Evolutionary conservation across 1,140 invertebrate species (phyloP), one percentile per base, ranked within the genome.

Genomic region (Phymastichus coffea): DNA sequence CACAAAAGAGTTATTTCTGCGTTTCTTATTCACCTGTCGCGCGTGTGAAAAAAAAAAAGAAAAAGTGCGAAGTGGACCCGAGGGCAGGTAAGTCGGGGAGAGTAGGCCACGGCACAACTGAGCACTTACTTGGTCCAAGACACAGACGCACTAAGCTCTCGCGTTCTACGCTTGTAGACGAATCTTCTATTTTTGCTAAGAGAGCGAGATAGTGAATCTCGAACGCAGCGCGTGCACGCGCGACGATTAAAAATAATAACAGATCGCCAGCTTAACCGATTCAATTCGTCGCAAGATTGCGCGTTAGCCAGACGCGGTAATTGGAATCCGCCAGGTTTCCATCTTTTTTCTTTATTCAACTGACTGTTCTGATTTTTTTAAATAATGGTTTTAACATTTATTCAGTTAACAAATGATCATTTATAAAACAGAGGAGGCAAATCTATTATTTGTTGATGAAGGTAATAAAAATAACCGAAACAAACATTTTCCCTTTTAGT

Each of bases 141-240:
- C 22, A 12, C 26, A 40, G 33, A 28, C 20, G n/a, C n/a, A n/a
- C n/a, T n/a, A n/a, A n/a, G n/a, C n/a, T n/a, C n/a, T n/a, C n/a
- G n/a, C n/a, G n/a, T n/a, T n/a, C n/a, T n/a, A n/a, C n/a, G n/a
- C n/a, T n/a, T n/a, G 28, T 7, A 12, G 28, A 23, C 38, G 57
- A 44, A n/a, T 60, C 44, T 48, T 61, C 58, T 61, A 61, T 61
- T 61, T 61, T 55, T 61, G 53, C 44, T 7, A 33, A 33, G 35
- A 44, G 40, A 33, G 12, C 15, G 17, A 41, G 22, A 19, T 17
- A 28, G 4, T 17, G 22, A 17, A 20, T 33, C 19, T 37, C 38
- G 38, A 43, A 54, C 9, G 26, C 38, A 44, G 2, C 26, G 20
- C 14, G 9, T 33, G 28, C 6, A 12, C 28, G 6, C 6, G 28